phyloP scores from a whole-genome alignment of 2,113 vertebrate species.

The Dipodomys merriami region DNA sequence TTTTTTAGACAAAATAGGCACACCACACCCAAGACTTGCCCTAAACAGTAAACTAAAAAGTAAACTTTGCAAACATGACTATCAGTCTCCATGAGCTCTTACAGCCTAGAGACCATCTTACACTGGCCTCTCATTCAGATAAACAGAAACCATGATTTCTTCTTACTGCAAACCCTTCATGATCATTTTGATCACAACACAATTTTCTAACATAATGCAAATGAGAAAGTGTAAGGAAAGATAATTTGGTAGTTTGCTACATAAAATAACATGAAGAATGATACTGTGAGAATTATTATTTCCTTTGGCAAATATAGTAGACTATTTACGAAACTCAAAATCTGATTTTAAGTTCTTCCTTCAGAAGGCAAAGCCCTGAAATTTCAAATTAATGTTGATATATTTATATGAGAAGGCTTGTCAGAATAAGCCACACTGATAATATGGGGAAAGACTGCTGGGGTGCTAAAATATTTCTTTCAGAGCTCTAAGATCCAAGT shows the following conservation, averaged over 20 bases:
- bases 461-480: background rate
- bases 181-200: background rate
- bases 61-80: background rate
- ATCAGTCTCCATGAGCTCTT: background rate
- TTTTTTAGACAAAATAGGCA: background rate
- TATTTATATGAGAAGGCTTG: background rate
- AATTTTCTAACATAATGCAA: background rate
- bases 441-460: background rate
- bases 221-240: background rate
- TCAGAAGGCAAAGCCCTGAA: background rate
- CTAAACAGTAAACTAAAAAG: background rate
- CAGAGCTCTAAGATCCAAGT: background rate
- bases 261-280: background rate
- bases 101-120: background rate
- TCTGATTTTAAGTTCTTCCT: background rate
- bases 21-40: background rate
- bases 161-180: background rate
- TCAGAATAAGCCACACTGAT: background rate
- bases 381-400: background rate
- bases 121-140: background rate
- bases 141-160: background rate
- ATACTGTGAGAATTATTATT: background rate
- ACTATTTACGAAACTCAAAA: background rate
- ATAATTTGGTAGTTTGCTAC: background rate
- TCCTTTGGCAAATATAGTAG: slow-evolving; percentile 4